phyloP scores from a whole-genome alignment of 35 echinoderm and acorn worm genomes.

The Chiridota heheva region DNA sequence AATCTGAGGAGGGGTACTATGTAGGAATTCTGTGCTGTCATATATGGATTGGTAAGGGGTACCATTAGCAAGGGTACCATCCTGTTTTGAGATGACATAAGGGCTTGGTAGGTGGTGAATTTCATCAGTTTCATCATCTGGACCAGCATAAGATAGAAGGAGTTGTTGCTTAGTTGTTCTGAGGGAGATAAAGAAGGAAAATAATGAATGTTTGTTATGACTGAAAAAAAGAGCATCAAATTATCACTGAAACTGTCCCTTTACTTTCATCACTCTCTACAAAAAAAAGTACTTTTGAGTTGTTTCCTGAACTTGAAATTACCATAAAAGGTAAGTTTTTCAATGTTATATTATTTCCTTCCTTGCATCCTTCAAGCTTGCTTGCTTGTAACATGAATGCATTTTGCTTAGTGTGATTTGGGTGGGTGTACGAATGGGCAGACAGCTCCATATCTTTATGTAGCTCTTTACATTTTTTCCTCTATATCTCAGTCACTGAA shows the following conservation, averaged over 20 bases:
- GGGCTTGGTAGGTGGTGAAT: slow-evolving; percentile 69
- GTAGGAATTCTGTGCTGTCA: slow-evolving; percentile 88
- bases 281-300: no score
- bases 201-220: background rate
- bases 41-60: slow-evolving; percentile 61
- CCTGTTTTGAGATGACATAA: slow-evolving; percentile 45
- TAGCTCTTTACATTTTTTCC: no score
- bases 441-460: no score
- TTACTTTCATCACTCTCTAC: background rate
- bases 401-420: no score
- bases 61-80: background rate
- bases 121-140: slow-evolving; percentile 80
- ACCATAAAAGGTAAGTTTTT: no score
- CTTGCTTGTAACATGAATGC: no score
- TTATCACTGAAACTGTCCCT: background rate
- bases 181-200: background rate
- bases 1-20: slow-evolving; percentile 53
- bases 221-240: no score
- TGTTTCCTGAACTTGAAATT: no score
- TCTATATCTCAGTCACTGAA: no score
- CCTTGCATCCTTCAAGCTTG: background rate
- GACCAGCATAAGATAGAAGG: slow-evolving; percentile 73
- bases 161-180: slow-evolving; percentile 79
- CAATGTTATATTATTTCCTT: background rate
- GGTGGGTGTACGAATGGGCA: no score